phyloP scores from a whole-genome alignment of 2,797 vertebrate species.

The Artibeus lituratus region DNA sequence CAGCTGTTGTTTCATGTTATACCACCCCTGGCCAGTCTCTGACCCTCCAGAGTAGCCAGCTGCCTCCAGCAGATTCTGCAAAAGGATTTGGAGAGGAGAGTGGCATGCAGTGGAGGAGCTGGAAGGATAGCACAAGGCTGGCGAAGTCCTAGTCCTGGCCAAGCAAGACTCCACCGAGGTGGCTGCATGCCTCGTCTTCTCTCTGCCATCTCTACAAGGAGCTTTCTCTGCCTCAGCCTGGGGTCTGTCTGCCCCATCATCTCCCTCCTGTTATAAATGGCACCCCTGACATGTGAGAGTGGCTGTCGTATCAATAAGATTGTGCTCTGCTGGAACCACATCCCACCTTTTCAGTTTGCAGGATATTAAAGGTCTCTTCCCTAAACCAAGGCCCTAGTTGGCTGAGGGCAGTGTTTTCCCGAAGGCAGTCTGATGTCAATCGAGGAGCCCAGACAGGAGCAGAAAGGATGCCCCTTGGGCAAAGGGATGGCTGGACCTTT shows the following conservation, averaged over 20 bases:
- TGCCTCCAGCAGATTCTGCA: not conserved
- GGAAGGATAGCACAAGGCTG: not conserved
- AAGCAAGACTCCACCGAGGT: rapidly evolving
- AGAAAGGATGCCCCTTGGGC: not conserved
- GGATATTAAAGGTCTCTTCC: not conserved
- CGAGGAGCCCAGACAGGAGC: not conserved
- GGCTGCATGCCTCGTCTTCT: rapidly evolving
- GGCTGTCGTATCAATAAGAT: rapidly evolving
- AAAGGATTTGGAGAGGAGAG: not conserved
- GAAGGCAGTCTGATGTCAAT: rapidly evolving
- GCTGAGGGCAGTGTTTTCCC: not conserved
- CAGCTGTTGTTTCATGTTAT: not conserved
- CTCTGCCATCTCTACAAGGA: not conserved
- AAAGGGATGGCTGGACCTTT: not conserved
- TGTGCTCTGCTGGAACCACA: not conserved
- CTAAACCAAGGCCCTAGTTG: not conserved
- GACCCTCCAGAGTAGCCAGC: not conserved
- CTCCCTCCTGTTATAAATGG: not conserved
- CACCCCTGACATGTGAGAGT: not conserved
- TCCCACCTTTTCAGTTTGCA: not conserved
- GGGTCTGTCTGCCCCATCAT: not conserved
- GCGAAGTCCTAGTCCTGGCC: not conserved
- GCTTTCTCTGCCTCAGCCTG: not conserved
- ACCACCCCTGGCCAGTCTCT: not conserved
- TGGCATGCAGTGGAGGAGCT: not conserved